Evolutionary conservation across 2,113 vertebrate species (phyloP).

Genomic region (Caranx ignobilis): DNA sequence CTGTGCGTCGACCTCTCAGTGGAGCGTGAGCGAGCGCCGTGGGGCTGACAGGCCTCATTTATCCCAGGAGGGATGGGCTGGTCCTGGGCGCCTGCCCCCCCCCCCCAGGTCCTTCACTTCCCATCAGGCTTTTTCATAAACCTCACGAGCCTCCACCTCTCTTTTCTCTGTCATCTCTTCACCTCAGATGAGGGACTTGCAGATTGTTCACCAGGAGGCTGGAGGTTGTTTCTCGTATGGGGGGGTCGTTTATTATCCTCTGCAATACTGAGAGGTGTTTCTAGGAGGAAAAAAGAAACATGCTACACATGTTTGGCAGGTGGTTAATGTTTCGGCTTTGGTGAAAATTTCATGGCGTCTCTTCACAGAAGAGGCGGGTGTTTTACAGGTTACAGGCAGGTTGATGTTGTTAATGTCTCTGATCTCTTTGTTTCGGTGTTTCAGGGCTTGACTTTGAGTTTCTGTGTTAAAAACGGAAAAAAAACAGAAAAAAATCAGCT

Average conservation of each 20-base stretch:
- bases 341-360: conserved; percentile 88
- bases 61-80: conserved; percentile 41
- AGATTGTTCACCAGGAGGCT: conserved; percentile 8
- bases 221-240: conserved; percentile 14
- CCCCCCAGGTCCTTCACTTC: conserved; percentile 31
- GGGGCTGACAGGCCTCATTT: conserved; percentile 45
- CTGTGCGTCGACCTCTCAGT: conserved; percentile 30
- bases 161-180: conserved; percentile 42
- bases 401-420: conserved; percentile 80
- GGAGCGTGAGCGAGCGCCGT: conserved; percentile 30
- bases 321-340: conserved; percentile 88
- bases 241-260: conserved; percentile 8
- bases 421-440: conserved; percentile 50
- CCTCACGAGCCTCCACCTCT: neutral
- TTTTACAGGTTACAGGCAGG: conserved; percentile 86
- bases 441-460: conserved; percentile 46
- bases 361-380: conserved; percentile 86
- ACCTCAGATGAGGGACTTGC: conserved; percentile 27
- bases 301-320: conserved; percentile 35
- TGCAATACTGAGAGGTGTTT: conserved; percentile 44
- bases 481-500: conserved; percentile 12
- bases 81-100: conserved; percentile 4
- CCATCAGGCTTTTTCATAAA: conserved; percentile 27
- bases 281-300: conserved; percentile 11
- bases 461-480: conserved; percentile 25